phyloP scores from a whole-genome alignment of 92 coral and sea anemone genomes.

The Virgularia gustaviana region DNA sequence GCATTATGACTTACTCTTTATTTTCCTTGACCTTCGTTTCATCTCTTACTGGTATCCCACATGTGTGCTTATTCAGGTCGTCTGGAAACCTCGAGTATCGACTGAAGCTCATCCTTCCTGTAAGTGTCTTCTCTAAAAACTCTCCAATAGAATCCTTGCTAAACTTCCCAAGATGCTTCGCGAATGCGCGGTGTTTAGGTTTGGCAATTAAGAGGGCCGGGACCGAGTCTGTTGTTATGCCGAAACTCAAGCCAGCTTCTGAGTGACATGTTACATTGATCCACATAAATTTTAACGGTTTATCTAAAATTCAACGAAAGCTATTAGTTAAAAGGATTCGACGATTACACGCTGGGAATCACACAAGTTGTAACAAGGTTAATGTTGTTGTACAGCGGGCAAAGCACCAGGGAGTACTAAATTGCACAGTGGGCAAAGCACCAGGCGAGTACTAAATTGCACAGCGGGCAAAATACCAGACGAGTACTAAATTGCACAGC shows the following conservation, averaged over 20 bases:
- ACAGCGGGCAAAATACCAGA: too few species aligned
- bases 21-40: constrained; percentile 18
- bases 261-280: constrained; percentile 83
- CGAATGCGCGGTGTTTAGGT: constrained; percentile 72
- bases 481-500: too few species aligned
- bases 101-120: constrained; percentile 55
- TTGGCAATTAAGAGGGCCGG: constrained; percentile 74
- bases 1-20: not conserved
- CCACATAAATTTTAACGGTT: constrained; percentile 77
- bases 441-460: too few species aligned
- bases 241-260: constrained; percentile 79
- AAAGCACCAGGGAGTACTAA: too few species aligned
- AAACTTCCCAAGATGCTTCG: constrained; percentile 44
- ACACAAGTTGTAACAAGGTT: too few species aligned
- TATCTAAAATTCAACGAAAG: constrained; percentile 37
- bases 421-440: too few species aligned
- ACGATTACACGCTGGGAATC: too few species aligned
- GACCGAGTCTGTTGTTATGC: constrained; percentile 63
- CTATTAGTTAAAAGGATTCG: not conserved
- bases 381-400: not conserved
- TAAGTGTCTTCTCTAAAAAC: constrained; percentile 50
- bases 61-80: constrained; percentile 49
- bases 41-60: not conserved
- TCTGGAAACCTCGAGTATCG: constrained; percentile 77
- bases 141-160: constrained; percentile 53